These are phyloP conservation scores for Magallana ariakensis DNA, from an alignment of 1,140 invertebrate genomes.

Conservation along the genomic window DNA sequence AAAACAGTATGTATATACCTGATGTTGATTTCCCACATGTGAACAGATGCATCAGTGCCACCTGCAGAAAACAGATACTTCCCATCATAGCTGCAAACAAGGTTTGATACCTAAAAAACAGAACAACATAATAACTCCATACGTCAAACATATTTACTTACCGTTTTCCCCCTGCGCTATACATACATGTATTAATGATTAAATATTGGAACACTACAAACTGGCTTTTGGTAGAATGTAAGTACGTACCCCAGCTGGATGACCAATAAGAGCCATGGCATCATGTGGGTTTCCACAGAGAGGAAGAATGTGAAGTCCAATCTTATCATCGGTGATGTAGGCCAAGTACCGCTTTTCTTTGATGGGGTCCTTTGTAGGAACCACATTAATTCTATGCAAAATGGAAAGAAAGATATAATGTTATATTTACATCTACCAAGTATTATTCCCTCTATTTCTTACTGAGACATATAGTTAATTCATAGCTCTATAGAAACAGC, in stretches of 20 bases:
- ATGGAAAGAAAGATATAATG: neutral
- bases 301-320: constrained; percentile 86
- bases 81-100: constrained; percentile 78
- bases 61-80: constrained; percentile 83
- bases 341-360: constrained; percentile 81
- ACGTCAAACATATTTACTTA: neutral
- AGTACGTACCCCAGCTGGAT: constrained; percentile 81
- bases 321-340: constrained; percentile 84
- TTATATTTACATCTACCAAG: neutral
- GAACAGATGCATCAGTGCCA: constrained; percentile 81
- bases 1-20: constrained; percentile 75
- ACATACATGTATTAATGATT: neutral
- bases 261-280: constrained; percentile 84
- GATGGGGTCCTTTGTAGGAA: constrained; percentile 70
- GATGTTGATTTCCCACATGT: constrained; percentile 84
- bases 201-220: neutral
- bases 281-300: constrained; percentile 88
- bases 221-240: neutral
- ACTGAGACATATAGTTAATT: too few species aligned
- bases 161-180: neutral
- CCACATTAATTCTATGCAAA: constrained; percentile 70
- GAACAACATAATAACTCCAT: neutral
- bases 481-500: too few species aligned
- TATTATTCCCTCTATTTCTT: too few species aligned
- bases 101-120: constrained; percentile 72